These are phyloP conservation scores for Athalia cordata DNA, from an alignment of 2,888 invertebrate genomes.

Conservation along the genomic window DNA sequence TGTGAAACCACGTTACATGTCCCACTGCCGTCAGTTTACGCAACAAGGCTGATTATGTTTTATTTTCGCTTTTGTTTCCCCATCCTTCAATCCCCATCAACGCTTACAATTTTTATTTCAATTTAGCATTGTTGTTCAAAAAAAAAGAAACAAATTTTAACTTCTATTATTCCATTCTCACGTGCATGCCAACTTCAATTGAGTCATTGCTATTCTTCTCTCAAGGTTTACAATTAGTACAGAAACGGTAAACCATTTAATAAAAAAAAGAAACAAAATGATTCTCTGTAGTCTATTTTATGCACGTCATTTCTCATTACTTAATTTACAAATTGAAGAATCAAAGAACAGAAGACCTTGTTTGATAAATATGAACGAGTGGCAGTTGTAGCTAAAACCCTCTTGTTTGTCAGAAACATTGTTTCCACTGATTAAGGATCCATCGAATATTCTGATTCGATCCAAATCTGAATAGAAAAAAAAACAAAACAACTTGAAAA, in stretches of 20 bases:
- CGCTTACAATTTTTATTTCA: neutral
- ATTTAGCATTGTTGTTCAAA: too few species aligned
- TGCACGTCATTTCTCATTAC: neutral
- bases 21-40: slow-evolving; percentile 73
- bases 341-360: neutral
- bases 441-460: neutral
- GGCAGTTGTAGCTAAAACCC: slow-evolving; percentile 24
- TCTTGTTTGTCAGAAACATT: slow-evolving; percentile 55
- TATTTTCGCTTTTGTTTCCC: slow-evolving; percentile 46
- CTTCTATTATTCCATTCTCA: too few species aligned
- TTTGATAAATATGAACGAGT: neutral
- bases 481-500: neutral
- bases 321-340: slow-evolving; percentile 28
- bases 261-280: neutral
- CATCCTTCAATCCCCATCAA: neutral
- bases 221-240: too few species aligned
- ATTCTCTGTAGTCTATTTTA: too few species aligned
- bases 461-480: neutral
- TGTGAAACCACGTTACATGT: slow-evolving; percentile 73
- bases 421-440: slow-evolving; percentile 48
- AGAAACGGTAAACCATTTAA: neutral
- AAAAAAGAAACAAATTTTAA: too few species aligned
- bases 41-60: slow-evolving; percentile 68
- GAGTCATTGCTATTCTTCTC: too few species aligned
- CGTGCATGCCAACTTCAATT: too few species aligned